phyloP scores from a whole-genome alignment of 2,113 vertebrate species.

The Heterotilapia buettikoferi region DNA sequence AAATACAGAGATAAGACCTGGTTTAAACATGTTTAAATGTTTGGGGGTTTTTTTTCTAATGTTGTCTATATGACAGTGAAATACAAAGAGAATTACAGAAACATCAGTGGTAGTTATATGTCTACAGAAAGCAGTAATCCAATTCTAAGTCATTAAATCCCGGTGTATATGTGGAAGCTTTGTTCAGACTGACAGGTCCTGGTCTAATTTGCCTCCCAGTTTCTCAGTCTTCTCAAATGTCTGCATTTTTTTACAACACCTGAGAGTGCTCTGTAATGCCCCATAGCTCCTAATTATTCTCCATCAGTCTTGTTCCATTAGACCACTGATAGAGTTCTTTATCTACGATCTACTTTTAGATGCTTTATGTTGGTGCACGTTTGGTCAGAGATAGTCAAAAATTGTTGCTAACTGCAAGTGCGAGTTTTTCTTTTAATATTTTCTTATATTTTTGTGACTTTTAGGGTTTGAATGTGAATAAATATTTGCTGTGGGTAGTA shows the following conservation, averaged over 20 bases:
- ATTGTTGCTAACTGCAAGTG: not conserved
- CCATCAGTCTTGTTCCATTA: constrained; percentile 33
- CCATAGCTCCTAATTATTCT: constrained; percentile 47
- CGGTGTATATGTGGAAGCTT: not conserved
- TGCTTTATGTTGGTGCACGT: not conserved
- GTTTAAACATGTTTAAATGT: not conserved
- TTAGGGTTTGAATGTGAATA: not conserved
- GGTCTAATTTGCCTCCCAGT: constrained; percentile 32
- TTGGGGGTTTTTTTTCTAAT: rapidly evolving
- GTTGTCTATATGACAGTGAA: not conserved
- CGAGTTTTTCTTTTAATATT: not conserved
- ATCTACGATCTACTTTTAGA: constrained; percentile 19
- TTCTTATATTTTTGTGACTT: not conserved
- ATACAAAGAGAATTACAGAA: not conserved
- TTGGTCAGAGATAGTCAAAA: constrained; percentile 32
- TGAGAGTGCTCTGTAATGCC: constrained; percentile 28
- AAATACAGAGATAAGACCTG: not conserved
- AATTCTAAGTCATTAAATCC: constrained; percentile 41
- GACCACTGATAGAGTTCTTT: constrained; percentile 11
- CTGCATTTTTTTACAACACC: constrained; percentile 26
- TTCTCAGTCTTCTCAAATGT: constrained; percentile 29
- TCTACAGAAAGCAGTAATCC: constrained; percentile 13
- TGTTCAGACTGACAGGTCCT: constrained; percentile 13
- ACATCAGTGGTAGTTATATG: not conserved
- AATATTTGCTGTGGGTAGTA: not conserved